These are phyloP conservation scores for Diogma glabrata DNA, from an alignment of 2,888 invertebrate genomes.

Conservation along the genomic window DNA sequence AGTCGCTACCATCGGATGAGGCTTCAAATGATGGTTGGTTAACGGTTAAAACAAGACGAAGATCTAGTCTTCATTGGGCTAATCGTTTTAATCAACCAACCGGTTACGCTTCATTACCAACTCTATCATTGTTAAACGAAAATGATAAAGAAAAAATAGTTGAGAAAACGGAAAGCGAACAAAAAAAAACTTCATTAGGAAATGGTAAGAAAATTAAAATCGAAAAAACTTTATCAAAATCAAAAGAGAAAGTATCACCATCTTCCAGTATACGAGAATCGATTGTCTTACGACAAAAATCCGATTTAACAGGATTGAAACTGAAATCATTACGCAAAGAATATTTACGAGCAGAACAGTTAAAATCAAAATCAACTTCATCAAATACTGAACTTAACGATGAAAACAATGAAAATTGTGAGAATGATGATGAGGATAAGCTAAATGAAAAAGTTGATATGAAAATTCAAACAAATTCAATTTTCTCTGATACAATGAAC, in stretches of 20 bases:
- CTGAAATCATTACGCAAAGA: slow-evolving; percentile 36
- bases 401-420: background rate
- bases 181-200: too few species aligned
- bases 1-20: slow-evolving; percentile 25
- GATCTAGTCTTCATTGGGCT: slow-evolving; percentile 58
- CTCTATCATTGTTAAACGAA: slow-evolving; percentile 41
- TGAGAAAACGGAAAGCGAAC: slow-evolving; percentile 10
- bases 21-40: slow-evolving; percentile 67
- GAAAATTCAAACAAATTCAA: slow-evolving; percentile 35
- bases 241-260: slow-evolving; percentile 11
- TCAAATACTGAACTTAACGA: background rate
- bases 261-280: background rate
- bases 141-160: slow-evolving; percentile 15
- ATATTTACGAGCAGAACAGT: slow-evolving; percentile 35
- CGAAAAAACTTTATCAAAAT: slow-evolving; percentile 22
- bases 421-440: background rate
- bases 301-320: slow-evolving; percentile 48
- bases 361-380: background rate
- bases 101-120: slow-evolving; percentile 70
- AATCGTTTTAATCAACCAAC: slow-evolving; percentile 72
- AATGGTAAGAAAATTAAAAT: slow-evolving; percentile 8
- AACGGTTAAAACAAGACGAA: slow-evolving; percentile 68
- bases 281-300: slow-evolving; percentile 39
- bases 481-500: slow-evolving; percentile 35
- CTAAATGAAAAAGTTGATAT: slow-evolving; percentile 31